A percentile compares a stretch with the other conserved stretches of the same genome.
These are phyloP conservation scores for Heliconius melpomene DNA, from an alignment of 1,140 invertebrate species.

Conservation along the genomic window DNA sequence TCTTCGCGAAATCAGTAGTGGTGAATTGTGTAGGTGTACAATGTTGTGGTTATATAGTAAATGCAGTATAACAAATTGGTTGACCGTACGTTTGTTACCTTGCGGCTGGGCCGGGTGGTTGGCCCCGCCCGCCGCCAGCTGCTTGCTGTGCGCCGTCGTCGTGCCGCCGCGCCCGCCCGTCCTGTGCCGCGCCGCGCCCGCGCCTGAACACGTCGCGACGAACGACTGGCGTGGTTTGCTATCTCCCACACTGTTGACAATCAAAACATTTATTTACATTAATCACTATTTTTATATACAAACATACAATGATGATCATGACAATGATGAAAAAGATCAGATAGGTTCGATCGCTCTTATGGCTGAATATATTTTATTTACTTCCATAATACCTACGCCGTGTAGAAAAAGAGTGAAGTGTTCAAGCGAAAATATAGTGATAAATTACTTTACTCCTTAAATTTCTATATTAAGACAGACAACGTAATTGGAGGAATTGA, in stretches of 20 bases:
- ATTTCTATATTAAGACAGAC: not conserved
- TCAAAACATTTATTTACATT: no score
- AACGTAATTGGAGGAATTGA: not conserved
- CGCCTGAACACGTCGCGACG: slow-evolving; percentile 47
- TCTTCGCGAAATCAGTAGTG: no score
- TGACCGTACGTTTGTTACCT: slow-evolving; percentile 83
- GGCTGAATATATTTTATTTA: no score
- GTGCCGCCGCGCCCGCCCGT: slow-evolving; percentile 65
- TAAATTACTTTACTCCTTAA: not conserved
- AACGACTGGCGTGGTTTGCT: slow-evolving; percentile 64
- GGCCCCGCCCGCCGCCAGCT: slow-evolving; percentile 83
- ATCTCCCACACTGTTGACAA: slow-evolving; percentile 66
- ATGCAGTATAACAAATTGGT: slow-evolving; percentile 61
- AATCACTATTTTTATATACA: not conserved
- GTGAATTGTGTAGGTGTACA: no score
- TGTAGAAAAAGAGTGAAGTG: no score
- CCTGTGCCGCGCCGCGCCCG: slow-evolving; percentile 53
- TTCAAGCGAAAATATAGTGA: not conserved
- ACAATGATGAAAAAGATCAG: no score
- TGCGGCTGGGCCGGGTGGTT: slow-evolving; percentile 85
- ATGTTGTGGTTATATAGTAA: no score
- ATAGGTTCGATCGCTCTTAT: no score
- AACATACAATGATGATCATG: no score
- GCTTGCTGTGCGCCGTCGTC: slow-evolving; percentile 91
- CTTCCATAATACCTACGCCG: no score